Conservation (phyloP, 2,888 invertebrate species). For the Allygus modestus region DNA sequence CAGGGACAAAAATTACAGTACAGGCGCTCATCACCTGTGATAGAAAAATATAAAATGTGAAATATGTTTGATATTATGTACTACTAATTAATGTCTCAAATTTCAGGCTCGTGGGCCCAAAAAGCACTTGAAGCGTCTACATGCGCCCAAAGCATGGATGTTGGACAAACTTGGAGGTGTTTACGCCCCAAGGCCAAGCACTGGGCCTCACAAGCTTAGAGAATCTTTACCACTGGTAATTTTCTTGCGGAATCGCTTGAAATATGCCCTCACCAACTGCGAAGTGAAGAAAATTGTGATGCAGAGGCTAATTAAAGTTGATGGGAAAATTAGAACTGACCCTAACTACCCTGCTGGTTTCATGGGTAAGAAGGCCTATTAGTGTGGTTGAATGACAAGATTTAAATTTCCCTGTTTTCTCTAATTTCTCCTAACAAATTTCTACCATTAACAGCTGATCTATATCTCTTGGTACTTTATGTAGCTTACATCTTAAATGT, state of each 20-base stretch:
- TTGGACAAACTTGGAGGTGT: conserved; percentile 99
- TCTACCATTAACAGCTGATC: no score
- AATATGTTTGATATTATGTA: no score
- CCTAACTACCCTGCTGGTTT: conserved; percentile 98
- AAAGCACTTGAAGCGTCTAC: conserved; percentile 99
- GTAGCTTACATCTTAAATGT: no score
- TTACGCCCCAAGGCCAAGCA: conserved; percentile 97
- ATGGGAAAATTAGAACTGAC: conserved; percentile 98
- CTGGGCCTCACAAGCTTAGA: conserved; percentile 98
- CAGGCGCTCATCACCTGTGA: no score
- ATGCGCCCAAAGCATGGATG: conserved; percentile 99
- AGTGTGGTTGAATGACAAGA: no score
- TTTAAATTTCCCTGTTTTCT: no score
- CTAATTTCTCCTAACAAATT: no score
- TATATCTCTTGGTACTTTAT: no score
- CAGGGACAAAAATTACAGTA: no score
- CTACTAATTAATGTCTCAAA: no score
- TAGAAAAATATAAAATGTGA: no score
- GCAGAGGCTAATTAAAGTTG: conserved; percentile 98
- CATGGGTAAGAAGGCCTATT: conserved; percentile 88
- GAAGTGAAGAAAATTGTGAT: conserved; percentile 99
- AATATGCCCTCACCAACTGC: conserved; percentile 97
- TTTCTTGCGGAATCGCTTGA: conserved; percentile 97
- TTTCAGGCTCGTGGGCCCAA: conserved; percentile 97
- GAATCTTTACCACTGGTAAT: conserved; percentile 98